Conservation (phyloP, 2,113 vertebrate species). For the Odocoileus virginianus region DNA sequence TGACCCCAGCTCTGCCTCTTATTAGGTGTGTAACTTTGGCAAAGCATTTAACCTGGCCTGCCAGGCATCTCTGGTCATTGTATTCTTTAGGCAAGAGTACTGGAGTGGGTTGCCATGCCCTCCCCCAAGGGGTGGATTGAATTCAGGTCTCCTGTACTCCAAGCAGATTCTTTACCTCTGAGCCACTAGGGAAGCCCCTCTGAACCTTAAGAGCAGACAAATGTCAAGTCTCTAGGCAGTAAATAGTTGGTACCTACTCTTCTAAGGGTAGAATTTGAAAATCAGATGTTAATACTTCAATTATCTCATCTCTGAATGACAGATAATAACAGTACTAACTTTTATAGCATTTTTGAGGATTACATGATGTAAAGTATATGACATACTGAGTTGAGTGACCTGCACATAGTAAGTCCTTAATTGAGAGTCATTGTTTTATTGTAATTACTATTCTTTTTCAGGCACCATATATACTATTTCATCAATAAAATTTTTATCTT, state of each 20-base stretch:
- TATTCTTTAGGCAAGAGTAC: not conserved
- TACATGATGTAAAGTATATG: not conserved
- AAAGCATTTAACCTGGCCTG: not conserved
- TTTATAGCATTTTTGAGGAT: not conserved
- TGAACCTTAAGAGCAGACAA: not conserved
- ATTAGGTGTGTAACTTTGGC: not conserved
- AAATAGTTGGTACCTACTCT: not conserved
- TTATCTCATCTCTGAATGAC: not conserved
- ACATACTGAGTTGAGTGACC: not conserved
- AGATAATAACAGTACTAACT: not conserved
- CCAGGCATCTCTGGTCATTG: not conserved
- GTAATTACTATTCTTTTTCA: not conserved
- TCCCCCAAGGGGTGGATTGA: not conserved
- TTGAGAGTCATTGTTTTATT: not conserved
- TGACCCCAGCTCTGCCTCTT: not conserved
- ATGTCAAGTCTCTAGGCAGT: not conserved
- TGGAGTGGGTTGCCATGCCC: not conserved
- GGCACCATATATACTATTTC: not conserved
- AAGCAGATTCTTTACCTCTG: not conserved
- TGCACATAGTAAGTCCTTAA: not conserved
- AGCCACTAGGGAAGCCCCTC: not conserved
- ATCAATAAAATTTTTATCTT: not conserved
- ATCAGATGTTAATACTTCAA: not conserved
- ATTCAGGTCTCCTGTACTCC: not conserved
- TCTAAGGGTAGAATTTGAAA: not conserved